These are phyloP conservation scores for Leucoraja erinaceus DNA, from an alignment of 2,113 vertebrate species.

Conservation along the genomic window DNA sequence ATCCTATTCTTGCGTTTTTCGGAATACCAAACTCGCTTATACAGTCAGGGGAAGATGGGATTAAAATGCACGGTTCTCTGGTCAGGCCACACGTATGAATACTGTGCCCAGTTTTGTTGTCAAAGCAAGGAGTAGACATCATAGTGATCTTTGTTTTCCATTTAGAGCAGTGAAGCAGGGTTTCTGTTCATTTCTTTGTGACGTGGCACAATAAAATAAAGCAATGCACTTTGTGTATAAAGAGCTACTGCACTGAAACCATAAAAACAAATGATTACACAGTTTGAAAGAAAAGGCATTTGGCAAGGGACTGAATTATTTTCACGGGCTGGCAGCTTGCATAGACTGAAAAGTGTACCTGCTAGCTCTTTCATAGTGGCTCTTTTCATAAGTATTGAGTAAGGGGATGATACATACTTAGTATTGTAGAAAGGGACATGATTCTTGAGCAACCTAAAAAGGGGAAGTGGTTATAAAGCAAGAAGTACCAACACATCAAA, in stretches of 20 bases:
- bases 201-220: not conserved
- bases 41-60: not conserved
- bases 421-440: not conserved
- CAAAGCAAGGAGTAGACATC: not conserved
- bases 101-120: not conserved
- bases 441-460: not conserved
- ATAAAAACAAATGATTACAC: not conserved
- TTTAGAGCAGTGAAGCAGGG: not conserved
- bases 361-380: not conserved
- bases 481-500: not conserved
- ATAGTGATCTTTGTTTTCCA: not conserved
- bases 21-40: not conserved
- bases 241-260: not conserved
- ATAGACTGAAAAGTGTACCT: not conserved
- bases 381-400: not conserved
- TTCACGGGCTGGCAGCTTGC: not conserved
- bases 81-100: not conserved
- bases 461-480: not conserved
- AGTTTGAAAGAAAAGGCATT: constrained; percentile 26
- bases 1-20: too few species aligned
- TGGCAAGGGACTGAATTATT: not conserved
- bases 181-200: not conserved
- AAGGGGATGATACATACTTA: not conserved
- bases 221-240: constrained; percentile 12
- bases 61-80: not conserved